These are phyloP conservation scores for Rutilus rutilus DNA, from an alignment of 2,113 vertebrate species.

Conservation along the genomic window DNA sequence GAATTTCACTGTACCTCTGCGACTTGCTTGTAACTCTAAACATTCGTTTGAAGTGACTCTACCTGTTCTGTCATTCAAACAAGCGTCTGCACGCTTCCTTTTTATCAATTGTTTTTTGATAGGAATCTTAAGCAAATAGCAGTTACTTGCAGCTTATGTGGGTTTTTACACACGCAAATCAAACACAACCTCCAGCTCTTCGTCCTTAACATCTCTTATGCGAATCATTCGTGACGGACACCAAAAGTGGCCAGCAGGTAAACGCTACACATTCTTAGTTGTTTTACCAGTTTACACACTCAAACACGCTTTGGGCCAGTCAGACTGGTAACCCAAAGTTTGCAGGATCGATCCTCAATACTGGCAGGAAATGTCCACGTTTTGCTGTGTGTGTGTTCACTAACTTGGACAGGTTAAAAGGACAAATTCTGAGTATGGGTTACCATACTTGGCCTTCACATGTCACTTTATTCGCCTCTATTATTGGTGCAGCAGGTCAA, in stretches of 20 bases:
- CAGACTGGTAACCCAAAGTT: too few species aligned
- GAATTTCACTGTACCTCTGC: neutral
- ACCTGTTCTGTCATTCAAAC: conserved; percentile 32
- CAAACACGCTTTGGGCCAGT: too few species aligned
- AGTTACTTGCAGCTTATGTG: neutral
- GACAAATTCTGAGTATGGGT: too few species aligned
- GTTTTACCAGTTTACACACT: neutral
- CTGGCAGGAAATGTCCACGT: too few species aligned
- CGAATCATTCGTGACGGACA: neutral
- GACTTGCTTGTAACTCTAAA: neutral
- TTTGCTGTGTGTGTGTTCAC: too few species aligned
- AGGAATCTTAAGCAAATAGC: neutral
- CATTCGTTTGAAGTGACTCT: conserved; percentile 20
- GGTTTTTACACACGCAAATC: neutral
- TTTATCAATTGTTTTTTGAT: neutral
- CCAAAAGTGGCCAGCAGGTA: neutral
- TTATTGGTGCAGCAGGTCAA: neutral
- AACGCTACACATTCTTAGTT: neutral
- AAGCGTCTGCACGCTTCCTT: neutral
- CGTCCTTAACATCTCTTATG: too few species aligned
- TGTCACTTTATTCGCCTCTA: too few species aligned
- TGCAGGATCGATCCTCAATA: too few species aligned
- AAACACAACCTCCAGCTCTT: neutral
- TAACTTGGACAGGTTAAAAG: too few species aligned
- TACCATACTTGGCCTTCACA: too few species aligned